phyloP scores from a whole-genome alignment of 2,113 vertebrate genomes.

The Ceyx cyanopectus region DNA sequence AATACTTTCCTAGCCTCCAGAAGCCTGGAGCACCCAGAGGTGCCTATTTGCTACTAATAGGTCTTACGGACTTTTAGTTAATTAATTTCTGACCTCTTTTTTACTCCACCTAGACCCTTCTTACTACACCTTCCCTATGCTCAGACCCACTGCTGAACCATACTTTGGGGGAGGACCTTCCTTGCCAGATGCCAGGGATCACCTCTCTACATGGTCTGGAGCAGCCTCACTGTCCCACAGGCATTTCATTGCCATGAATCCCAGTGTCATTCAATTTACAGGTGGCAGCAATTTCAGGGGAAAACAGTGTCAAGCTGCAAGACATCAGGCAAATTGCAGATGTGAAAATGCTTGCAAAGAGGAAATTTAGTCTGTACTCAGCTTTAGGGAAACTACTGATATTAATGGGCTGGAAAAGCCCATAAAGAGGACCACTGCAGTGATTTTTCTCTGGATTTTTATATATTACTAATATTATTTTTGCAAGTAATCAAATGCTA shows the following conservation, averaged over 20 bases:
- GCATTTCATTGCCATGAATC: not conserved
- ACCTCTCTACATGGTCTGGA: not conserved
- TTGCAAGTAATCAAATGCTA: not conserved
- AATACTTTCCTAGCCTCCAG: not conserved
- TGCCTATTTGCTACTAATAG: not conserved
- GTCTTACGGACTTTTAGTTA: not conserved
- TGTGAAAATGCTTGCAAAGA: not conserved
- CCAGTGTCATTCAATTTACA: not conserved
- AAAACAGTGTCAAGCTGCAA: not conserved
- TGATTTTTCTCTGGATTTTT: not conserved
- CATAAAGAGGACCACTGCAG: not conserved
- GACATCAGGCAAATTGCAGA: not conserved
- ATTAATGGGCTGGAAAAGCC: not conserved
- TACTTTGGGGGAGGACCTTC: not conserved
- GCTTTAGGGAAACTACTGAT: not conserved
- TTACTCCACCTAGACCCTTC: not conserved
- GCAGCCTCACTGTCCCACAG: not conserved
- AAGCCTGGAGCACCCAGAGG: not conserved
- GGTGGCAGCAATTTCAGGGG: not conserved
- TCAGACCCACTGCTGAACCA: not conserved
- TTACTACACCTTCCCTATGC: not conserved
- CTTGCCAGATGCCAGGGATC: not conserved
- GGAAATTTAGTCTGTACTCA: not conserved
- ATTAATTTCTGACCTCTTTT: not conserved
- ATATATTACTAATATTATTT: not conserved